Base-by-base conservation (phyloP, 1,140 invertebrate species). In the Bombyx mandarina region DNA sequence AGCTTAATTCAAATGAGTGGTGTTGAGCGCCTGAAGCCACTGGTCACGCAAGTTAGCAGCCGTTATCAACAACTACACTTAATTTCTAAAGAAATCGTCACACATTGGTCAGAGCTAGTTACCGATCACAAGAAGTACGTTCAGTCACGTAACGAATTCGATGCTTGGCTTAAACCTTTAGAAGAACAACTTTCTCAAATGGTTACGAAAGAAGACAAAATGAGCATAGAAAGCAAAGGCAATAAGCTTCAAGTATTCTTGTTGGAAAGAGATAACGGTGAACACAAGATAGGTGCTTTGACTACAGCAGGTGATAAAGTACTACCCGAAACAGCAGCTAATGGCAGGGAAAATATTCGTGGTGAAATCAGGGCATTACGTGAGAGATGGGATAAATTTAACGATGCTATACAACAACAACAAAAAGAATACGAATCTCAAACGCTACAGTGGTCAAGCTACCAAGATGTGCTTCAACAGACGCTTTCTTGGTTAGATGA, bases 41-140 rank as follows among this genome's bases (percentile, higher is more conserved):
- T 97, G 55, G 93, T 98, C 18, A 94, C 95, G 0, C 96, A 98
- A 89, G 92, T 98, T 10, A 97, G 93, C 67, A 97, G 93, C 71
- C 91, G 94, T 69, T 98, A 98, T 79, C 95, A 97, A 82, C 90
- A 94, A 52, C 84, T 98, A 35, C 93, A 93, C 67, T 90, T 93
- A 10, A 86, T 96, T 7, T 95, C 94, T 61, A 96, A 98, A 88
- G 96, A 98, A 81, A 93, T 96, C 1, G 92, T 97, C 5, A 94
- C 93, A 67, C 93, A 95, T 58, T 97, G 95, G 93, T 93, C 95
- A 66, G 93, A 92, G 64, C 90, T 97, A 52, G 93, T 96, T 0
- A 93, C 95, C 43, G 95, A 98, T 68, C 97, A 98, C 75, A 91
- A 91, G 56, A 89, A 90, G 57, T 98, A 95, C 76, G 91, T 93